Percentiles rank a stretch among this genome's conserved stretches.
phyloP scores from a whole-genome alignment of 2,797 vertebrate species.

The Chelonia mydas region DNA sequence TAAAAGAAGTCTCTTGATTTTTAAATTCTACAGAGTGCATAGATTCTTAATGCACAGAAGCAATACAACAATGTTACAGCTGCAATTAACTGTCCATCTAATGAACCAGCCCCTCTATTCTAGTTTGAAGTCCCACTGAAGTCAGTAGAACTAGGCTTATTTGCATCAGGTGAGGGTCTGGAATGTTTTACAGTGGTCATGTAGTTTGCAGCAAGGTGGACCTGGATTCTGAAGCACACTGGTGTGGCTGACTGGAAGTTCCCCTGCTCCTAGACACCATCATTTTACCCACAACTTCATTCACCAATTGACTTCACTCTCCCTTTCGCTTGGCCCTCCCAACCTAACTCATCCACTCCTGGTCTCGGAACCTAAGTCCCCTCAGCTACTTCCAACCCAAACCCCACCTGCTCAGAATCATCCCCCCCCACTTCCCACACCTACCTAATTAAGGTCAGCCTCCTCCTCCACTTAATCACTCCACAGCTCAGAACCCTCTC shows the following conservation, averaged over 20 bases:
- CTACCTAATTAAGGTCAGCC: background rate
- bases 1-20: background rate
- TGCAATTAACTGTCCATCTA: background rate
- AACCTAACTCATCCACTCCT: background rate
- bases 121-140: background rate
- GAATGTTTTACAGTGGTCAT: background rate
- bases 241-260: background rate
- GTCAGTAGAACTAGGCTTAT: background rate
- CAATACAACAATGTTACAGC: background rate
- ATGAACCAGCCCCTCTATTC: background rate
- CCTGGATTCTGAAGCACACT: background rate
- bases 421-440: background rate
- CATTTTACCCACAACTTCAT: background rate
- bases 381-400: background rate
- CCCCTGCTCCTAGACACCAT: background rate
- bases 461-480: background rate
- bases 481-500: background rate
- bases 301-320: background rate
- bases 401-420: rapidly evolving
- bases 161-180: background rate
- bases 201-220: background rate
- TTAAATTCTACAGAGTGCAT: background rate
- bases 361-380: background rate
- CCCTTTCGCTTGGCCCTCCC: background rate
- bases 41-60: background rate